Base-by-base conservation (phyloP, 2,113 vertebrate genomes). In the Pelmatolapia mariae region DNA sequence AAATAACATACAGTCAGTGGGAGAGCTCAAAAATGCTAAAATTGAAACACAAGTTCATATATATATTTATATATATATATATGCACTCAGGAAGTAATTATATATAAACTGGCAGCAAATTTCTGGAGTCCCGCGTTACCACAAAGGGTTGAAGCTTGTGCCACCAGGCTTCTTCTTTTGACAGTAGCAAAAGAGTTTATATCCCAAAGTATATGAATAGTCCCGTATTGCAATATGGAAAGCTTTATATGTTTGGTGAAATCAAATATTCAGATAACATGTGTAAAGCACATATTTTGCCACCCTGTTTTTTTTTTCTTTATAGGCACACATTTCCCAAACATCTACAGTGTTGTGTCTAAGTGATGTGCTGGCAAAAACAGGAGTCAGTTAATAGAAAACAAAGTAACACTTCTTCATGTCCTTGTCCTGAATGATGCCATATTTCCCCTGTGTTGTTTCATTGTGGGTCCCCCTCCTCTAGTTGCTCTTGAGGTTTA, bases 291-390 rank as follows among this genome's bases (percentile, higher is more conserved):
- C 94, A 91, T 84, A 82, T 86, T 90, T 90, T 91, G 93, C 95
- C 93, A 95, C 95, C 94, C 93, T 96, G 94, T 94, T 76, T 94
- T 93, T 90, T 47, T 66, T 95, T 89, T 93, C 87, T 91, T 93
- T 96, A 96, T 96, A 97, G 97, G 97, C 95, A 97, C 97, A 95
- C 97, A 94, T 97, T 97, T 96, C 96, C 96, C 89, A 83, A 95
- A 97, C 96, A 96, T 99, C 98, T 99, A 99, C 99, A 99, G 99
- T 99, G 98, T 98, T 97, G 98, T 99, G 99, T 99, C 98, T 98
- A 98, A 97, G 96, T 97, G 95, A 97, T 98, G 97, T 99, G 98
- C 98, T 98, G 98, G 97, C 97, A 98, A 95, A 92, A 95, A 96
- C 94, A 96, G 95, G 94, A 97, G 96, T 97, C 95, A 94, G 93